Percentiles rank a stretch among this genome's conserved stretches.
Conservation (phyloP, 30 jellyfish, hydroid and myxozoan species). For the Sanderia malayensis region DNA sequence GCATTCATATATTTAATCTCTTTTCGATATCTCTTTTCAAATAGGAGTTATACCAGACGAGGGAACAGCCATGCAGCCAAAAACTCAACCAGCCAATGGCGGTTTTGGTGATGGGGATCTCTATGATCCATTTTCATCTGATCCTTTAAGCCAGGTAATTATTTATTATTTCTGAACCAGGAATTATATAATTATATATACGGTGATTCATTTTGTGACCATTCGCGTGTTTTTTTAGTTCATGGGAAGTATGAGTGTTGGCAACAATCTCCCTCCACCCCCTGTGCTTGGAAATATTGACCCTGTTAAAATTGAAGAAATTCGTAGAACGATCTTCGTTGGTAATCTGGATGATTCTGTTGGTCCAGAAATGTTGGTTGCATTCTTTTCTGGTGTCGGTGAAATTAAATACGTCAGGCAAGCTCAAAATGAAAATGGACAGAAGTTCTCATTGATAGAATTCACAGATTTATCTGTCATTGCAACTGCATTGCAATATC, state of each 20-base stretch:
- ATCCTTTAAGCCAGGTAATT: conserved; percentile 48
- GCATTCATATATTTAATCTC: too few species aligned
- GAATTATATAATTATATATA: too few species aligned
- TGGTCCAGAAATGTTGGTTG: conserved; percentile 87
- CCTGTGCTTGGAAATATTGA: conserved; percentile 74
- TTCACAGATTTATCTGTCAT: conserved; percentile 72
- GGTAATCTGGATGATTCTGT: conserved; percentile 72
- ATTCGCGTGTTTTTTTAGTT: too few species aligned
- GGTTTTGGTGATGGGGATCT: conserved; percentile 21
- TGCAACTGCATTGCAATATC: conserved; percentile 89
- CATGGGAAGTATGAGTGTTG: conserved; percentile 44
- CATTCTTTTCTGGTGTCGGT: conserved; percentile 98
- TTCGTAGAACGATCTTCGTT: conserved; percentile 78
- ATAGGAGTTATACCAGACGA: conserved; percentile 66
- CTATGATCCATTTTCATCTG: conserved; percentile 50
- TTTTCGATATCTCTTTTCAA: too few species aligned
- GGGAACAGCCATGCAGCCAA: conserved; percentile 48
- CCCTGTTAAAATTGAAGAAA: conserved; percentile 88
- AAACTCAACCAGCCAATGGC: conserved; percentile 35
- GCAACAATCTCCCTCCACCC: conserved; percentile 73
- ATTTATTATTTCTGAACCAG: too few species aligned
- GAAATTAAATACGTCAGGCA: conserved; percentile 82
- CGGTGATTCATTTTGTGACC: neutral
- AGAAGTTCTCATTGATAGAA: conserved; percentile 63
- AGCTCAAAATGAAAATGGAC: conserved; percentile 35